phyloP scores from a whole-genome alignment of 2,888 invertebrate species.

The Apotomis turbidana region DNA sequence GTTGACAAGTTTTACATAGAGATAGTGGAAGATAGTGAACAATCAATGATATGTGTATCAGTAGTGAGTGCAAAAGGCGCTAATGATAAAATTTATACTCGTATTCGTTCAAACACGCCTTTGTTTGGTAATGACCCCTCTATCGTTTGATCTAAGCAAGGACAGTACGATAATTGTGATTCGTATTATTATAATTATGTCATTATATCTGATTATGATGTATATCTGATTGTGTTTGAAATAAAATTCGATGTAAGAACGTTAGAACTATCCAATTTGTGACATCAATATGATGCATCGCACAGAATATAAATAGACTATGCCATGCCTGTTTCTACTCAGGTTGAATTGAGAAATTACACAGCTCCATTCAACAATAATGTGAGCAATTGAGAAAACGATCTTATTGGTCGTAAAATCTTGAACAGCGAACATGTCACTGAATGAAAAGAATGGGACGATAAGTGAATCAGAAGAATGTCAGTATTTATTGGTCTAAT shows the following conservation, averaged over 20 bases:
- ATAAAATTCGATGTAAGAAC: not conserved
- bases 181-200: not conserved
- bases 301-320: not conserved
- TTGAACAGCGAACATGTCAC: constrained; percentile 17
- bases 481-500: constrained; percentile 1
- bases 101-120: not conserved
- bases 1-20: constrained; percentile 67
- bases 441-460: not conserved
- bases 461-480: not conserved
- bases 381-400: constrained; percentile 27
- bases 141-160: constrained; percentile 14
- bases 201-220: not conserved
- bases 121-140: constrained; percentile 16
- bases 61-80: constrained; percentile 5
- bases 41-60: constrained; percentile 48
- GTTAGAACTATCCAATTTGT: not conserved
- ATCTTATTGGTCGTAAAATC: constrained; percentile 17
- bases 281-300: not conserved
- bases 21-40: constrained; percentile 52
- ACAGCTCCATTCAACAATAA: constrained; percentile 18
- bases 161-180: not conserved
- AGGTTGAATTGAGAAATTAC: constrained; percentile 20
- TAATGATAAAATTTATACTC: constrained; percentile 14
- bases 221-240: not conserved
- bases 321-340: not conserved